Evolutionary conservation across 1,140 invertebrate genomes (phyloP), one percentile per base, ranked within the genome.

Genomic region (Trachymyrmex septentrionalis): DNA sequence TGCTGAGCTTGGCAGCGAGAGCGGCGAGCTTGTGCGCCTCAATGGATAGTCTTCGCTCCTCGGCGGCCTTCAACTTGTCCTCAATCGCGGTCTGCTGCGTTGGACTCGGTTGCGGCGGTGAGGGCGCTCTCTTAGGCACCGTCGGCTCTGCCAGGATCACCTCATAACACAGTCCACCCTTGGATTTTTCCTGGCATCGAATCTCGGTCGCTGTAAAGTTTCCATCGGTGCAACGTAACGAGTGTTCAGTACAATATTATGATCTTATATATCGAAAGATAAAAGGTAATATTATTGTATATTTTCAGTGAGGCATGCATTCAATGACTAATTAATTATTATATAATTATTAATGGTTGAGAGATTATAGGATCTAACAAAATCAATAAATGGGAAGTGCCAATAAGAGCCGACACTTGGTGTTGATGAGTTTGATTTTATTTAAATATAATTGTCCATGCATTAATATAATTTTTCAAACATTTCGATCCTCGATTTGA

Each of bases 141-240:
- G 96, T 96, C 21, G 98, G 98, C 92, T 99, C 98, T 64, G 98
- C 98, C 88, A 99, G 95, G 92, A 99, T 99, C 91, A 99, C 98
- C 95, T 99, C 98, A 96, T 98, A 99, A 91, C 98, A 97, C 64
- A 99, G 94, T 48, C 98, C 98, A 57, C 98, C 98, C 93, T 98
- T 97, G 24, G 97, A 97, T 95, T 98, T 97, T 95, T 98, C 98
- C 94, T 98, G 97, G 96, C 97, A 98, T 92, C 98, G 96, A 90
- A 98, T 98, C 95, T 98, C 98, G 91, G 98, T 98, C 76, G 97
- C 98, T 98, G 85, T 0, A 48, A 61, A 19, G 1, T 78, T 55
- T 64, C 24, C 19, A 9, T 30, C 30, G 3, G n/a, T 77, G 6
- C 10, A 6, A 61, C 21, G 19, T 9, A 85, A 38, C 2, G 38